Evolutionary conservation across 2,797 vertebrate species (phyloP), one percentile per base, ranked within the genome.

Genomic region (Phoxinus dragarum): DNA sequence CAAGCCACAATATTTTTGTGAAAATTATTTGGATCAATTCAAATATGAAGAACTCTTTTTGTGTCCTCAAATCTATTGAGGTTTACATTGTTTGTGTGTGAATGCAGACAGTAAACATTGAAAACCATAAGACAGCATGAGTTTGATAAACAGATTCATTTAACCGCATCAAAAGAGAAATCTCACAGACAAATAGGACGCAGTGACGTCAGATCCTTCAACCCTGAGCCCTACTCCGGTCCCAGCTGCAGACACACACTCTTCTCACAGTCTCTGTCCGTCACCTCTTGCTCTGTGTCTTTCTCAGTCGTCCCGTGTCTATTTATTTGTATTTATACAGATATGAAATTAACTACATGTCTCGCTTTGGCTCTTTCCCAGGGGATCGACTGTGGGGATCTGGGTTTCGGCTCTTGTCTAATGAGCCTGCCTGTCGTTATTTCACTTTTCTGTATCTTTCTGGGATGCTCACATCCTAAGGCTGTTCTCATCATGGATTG

Each of bases 211-310:
- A 94, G 91, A 61, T 81, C 38, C 88, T 38, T 89, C 89, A 93
- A 93, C 93, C 91, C 93, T 94, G 93, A 91, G 92, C 94, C 92
- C 89, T 74, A 66, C 84, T 93, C 87, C 89, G 68, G 88, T 86
- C 91, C 93, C 94, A 94, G 95, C 94, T 95, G 94, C 91, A 89
- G 91, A 92, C 92, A 93, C 90, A 88, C 83, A 86, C 88, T 91
- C 92, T 95, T 95, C 94, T 95, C 94, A 93, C 90, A 94, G 90
- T 86, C 88, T 89, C 73, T 84, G n/a, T 4, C 77, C 76, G 34
- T 80, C 83, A 71, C 75, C 74, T 85, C 77, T 74, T 87, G 80
- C 80, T 89, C 82, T 89, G 75, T 86, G 64, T 77, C 49, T 38
- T 42, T 87, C 34, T 76, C 52, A 9, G 91, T 80, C 75, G 84